These are phyloP conservation scores for Rhea americana DNA, from an alignment of 2,113 vertebrate genomes.

Conservation along the genomic window DNA sequence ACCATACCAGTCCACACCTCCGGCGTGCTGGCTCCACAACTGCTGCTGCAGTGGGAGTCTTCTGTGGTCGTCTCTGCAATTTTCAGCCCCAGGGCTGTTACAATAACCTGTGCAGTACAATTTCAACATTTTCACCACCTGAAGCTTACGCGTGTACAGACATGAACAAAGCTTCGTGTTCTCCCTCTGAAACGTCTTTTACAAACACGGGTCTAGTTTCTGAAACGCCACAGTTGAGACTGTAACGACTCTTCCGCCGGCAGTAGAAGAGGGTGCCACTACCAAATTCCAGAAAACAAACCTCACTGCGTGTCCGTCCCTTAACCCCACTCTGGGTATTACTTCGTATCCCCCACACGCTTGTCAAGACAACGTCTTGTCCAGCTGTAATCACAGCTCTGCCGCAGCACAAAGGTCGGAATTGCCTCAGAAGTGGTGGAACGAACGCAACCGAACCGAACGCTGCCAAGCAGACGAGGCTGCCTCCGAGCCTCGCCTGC, in stretches of 20 bases:
- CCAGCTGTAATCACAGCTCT: background rate
- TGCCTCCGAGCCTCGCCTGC: background rate
- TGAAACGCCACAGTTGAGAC: fast-evolving
- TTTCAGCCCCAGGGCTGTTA: background rate
- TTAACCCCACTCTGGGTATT: background rate
- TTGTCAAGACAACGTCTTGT: background rate
- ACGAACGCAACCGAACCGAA: background rate
- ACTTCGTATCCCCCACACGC: background rate
- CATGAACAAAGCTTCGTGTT: background rate
- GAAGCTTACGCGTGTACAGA: background rate
- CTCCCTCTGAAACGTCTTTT: background rate
- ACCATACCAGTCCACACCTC: fast-evolving
- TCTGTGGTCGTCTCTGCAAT: fast-evolving
- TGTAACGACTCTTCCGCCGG: background rate
- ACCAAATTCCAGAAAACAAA: background rate
- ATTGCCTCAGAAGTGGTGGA: background rate
- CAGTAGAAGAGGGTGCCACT: fast-evolving
- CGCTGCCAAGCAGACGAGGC: background rate
- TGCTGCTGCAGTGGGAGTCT: background rate
- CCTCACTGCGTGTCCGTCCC: fast-evolving
- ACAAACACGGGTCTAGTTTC: background rate
- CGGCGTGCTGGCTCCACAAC: background rate
- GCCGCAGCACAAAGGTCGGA: background rate
- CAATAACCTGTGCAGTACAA: background rate
- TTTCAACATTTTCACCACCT: background rate